Percentiles rank a stretch among this genome's conserved stretches.
Evolutionary conservation across 2,888 invertebrate genomes (phyloP).

Genomic region (Drosophila meridiana): DNA sequence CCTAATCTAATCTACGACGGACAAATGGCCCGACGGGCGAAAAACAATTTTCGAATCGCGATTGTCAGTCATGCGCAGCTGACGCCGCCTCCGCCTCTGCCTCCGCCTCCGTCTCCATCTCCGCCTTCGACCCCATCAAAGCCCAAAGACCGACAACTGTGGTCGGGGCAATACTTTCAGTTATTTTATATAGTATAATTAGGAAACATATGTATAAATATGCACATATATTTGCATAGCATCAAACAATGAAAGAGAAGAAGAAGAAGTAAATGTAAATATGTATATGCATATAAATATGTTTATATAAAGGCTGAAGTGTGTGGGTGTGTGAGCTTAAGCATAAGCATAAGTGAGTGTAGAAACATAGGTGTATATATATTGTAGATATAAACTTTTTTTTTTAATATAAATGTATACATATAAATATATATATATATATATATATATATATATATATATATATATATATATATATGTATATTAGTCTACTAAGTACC

Average conservation of each 20-base stretch:
- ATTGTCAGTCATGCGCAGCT: constrained; percentile 74
- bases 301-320: background rate
- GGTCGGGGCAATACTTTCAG: constrained; percentile 48
- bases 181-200: constrained; percentile 39
- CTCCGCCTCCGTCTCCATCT: constrained; percentile 55
- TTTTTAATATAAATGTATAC: background rate
- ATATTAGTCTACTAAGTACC: background rate
- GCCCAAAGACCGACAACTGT: constrained; percentile 21
- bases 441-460: background rate
- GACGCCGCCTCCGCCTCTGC: constrained; percentile 51
- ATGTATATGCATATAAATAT: background rate
- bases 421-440: background rate
- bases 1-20: constrained; percentile 61
- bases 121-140: constrained; percentile 30
- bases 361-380: background rate
- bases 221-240: constrained; percentile 9
- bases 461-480: background rate
- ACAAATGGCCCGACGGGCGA: constrained; percentile 61
- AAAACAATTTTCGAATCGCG: constrained; percentile 68
- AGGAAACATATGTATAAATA: constrained; percentile 32
- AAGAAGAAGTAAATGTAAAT: background rate
- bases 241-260: background rate
- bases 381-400: background rate
- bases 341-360: background rate
- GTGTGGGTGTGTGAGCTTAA: background rate